These are phyloP conservation scores for Adelphocoris suturalis DNA, from an alignment of 2,888 invertebrate genomes.

Conservation along the genomic window DNA sequence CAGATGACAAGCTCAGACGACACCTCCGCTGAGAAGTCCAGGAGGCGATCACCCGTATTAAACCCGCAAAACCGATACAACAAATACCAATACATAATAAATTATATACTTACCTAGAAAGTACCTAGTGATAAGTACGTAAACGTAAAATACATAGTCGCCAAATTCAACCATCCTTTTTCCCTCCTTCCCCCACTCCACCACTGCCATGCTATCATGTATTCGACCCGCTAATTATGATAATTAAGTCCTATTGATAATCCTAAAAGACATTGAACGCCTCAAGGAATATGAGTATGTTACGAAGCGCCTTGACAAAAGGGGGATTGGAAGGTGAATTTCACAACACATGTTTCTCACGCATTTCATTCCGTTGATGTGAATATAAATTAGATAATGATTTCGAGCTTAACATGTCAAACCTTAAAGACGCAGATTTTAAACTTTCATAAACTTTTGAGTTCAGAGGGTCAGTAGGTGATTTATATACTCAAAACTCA, in stretches of 20 bases:
- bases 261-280: background rate
- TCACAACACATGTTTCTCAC: too few relatives aligned
- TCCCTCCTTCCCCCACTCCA: background rate
- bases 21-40: constrained; percentile 66
- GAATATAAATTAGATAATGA: too few relatives aligned
- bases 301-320: too few relatives aligned
- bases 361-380: too few relatives aligned
- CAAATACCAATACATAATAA: constrained; percentile 22
- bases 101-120: constrained; percentile 31
- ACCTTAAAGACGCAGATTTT: too few relatives aligned
- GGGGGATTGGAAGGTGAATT: too few relatives aligned
- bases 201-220: constrained; percentile 27
- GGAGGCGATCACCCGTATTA: constrained; percentile 65
- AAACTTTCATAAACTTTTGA: too few relatives aligned
- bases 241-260: background rate
- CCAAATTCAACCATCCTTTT: constrained; percentile 16
- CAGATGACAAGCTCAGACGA: constrained; percentile 70
- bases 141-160: constrained; percentile 26
- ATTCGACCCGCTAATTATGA: constrained; percentile 40
- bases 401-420: too few relatives aligned
- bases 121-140: constrained; percentile 13
- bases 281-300: background rate
- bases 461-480: too few relatives aligned
- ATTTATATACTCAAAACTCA: too few relatives aligned
- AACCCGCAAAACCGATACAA: constrained; percentile 6